Percentiles rank a stretch among this genome's conserved stretches.
Evolutionary conservation across 2,113 vertebrate species (phyloP).

Genomic region (Spermophilus dauricus): DNA sequence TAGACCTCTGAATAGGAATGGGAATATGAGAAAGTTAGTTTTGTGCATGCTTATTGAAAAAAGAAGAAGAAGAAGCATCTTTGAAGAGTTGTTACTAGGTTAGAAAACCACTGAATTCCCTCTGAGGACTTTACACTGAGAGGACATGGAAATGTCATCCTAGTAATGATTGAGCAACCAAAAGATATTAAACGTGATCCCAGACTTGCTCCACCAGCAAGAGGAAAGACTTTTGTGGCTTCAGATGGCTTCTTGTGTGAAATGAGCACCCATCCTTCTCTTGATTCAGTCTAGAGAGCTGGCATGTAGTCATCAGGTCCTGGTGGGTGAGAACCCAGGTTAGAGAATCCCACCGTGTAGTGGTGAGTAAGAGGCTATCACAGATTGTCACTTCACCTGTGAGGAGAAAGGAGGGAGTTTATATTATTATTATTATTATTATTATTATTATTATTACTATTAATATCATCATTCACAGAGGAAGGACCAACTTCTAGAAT

Average conservation of each 20-base stretch:
- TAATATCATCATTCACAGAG: background rate
- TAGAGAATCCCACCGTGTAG: background rate
- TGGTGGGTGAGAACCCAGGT: conserved; percentile 28
- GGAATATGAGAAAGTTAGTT: background rate
- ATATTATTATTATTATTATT: too few species aligned
- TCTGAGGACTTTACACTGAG: conserved; percentile 68
- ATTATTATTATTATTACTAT: background rate
- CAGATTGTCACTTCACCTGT: conserved; percentile 14
- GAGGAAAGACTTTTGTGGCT: conserved; percentile 73
- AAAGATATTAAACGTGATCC: conserved; percentile 66
- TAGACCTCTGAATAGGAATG: background rate
- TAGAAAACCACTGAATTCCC: conserved; percentile 60
- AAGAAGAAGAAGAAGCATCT: background rate
- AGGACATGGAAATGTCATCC: conserved; percentile 61
- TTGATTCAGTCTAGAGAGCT: conserved; percentile 55
- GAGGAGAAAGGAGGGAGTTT: conserved; percentile 1
- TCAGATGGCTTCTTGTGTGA: conserved; percentile 61
- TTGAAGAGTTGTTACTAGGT: background rate
- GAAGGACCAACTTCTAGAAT: background rate
- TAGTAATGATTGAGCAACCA: conserved; percentile 72
- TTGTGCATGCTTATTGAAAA: conserved; percentile 7
- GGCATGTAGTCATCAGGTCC: background rate
- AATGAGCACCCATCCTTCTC: conserved; percentile 34
- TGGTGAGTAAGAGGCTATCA: background rate
- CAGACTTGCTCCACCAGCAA: conserved; percentile 39